Conservation (phyloP, 2,888 invertebrate genomes). For the Capitulum mitella region DNA sequence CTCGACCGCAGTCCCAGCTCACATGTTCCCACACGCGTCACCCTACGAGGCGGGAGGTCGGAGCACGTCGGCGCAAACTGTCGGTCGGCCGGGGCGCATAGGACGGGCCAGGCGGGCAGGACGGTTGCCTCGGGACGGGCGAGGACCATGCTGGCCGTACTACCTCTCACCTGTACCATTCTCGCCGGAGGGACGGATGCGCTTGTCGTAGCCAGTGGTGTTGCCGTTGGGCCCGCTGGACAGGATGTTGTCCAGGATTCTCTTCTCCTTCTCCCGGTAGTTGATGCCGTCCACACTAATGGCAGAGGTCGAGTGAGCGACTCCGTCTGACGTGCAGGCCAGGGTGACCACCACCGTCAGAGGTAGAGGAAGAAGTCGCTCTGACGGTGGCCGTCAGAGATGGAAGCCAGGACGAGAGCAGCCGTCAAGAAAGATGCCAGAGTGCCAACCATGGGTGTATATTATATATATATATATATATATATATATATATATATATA, state of each 20-base stretch:
- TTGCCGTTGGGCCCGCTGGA: slow-evolving; percentile 61
- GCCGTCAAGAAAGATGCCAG: no score
- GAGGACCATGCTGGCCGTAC: not conserved
- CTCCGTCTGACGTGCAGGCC: no score
- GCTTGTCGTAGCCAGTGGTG: slow-evolving; percentile 73
- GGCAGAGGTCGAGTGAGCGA: no score
- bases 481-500: not conserved
- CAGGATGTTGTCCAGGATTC: slow-evolving; percentile 85
- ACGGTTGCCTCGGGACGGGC: no score
- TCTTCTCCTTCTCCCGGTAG: slow-evolving; percentile 89
- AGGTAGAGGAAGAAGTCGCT: no score
- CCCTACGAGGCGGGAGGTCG: not conserved
- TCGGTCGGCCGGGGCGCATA: not conserved
- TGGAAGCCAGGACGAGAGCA: no score
- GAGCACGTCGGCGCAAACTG: not conserved
- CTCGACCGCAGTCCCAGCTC: no score
- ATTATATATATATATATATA: no score
- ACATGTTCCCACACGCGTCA: no score
- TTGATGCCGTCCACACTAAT: slow-evolving; percentile 60
- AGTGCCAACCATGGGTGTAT: not conserved
- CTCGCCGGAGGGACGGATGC: slow-evolving; percentile 85
- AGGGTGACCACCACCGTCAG: no score
- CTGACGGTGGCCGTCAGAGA: no score
- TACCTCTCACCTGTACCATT: slow-evolving; percentile 76
- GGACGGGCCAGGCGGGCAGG: not conserved